phyloP scores from a whole-genome alignment of 2,888 invertebrate genomes.

The Keiferia lycopersicella region DNA sequence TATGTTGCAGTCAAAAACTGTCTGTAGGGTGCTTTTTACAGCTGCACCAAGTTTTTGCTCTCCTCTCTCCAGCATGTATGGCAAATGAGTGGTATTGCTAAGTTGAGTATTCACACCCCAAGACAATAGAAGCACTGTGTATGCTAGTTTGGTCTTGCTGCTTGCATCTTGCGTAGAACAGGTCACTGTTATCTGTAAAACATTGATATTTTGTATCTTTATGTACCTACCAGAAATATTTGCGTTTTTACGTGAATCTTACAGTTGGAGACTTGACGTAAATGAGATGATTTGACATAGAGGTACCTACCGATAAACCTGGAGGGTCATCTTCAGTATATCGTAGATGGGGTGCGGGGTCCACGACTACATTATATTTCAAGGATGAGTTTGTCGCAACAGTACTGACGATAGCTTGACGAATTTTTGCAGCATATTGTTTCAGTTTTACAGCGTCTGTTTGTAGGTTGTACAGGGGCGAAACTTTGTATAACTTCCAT shows the following conservation, averaged over 20 bases:
- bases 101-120: constrained; percentile 61
- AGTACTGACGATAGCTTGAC: constrained; percentile 58
- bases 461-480: constrained; percentile 64
- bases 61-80: constrained; percentile 72
- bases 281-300: neutral
- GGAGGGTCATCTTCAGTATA: constrained; percentile 65
- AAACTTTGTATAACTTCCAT: constrained; percentile 65
- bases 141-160: constrained; percentile 53
- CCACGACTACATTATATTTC: constrained; percentile 60
- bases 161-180: constrained; percentile 46
- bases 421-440: constrained; percentile 67
- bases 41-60: constrained; percentile 57
- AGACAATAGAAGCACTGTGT: constrained; percentile 62
- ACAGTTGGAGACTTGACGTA: neutral
- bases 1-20: constrained; percentile 73
- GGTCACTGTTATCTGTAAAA: constrained; percentile 59
- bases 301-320: constrained; percentile 37
- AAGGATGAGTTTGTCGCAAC: constrained; percentile 48
- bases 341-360: constrained; percentile 58
- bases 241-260: too few species aligned
- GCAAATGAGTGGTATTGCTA: constrained; percentile 59
- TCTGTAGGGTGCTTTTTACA: constrained; percentile 61
- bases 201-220: neutral
- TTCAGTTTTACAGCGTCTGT: constrained; percentile 63
- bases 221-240: too few species aligned